Evolutionary conservation across 53 echinoderm and acorn worm genomes (phyloP), one percentile per base, ranked within the genome.

Genomic region (Actinopyga echinites): DNA sequence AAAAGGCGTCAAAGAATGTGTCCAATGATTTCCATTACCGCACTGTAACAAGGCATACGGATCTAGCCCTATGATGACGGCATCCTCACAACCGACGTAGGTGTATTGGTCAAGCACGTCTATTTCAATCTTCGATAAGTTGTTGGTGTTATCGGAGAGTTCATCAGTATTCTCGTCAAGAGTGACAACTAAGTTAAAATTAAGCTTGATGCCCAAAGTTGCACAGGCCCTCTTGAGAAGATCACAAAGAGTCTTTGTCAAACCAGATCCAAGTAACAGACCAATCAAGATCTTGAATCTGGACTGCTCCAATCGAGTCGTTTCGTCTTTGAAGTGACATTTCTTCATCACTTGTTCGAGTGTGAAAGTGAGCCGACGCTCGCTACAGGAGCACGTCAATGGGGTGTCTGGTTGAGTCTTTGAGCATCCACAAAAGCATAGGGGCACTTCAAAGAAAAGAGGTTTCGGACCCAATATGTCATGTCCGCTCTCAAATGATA

Each of bases 391-490:
- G 25, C 69, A 69, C 42, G n/a, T 37, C 15, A 69, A 6, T 43
- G 44, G n/a, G 13, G 23, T 22, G 38, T 69, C 11, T 25, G n/a
- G 15, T 1, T 6, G 20, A 12, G 2, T 8, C 28, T 69, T 69
- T 8, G 69, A 2, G 7, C 44, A 33, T 21, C 26, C 24, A 44
- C 69, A 44, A 23, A 22, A 42, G 9, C 69, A 69, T 11, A 23
- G 25, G 1, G 69, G 69, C 22, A 69, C 43, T 13, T 45, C 69
- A 43, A 69, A 69, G 42, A 69, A 23, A 22, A 69, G 69, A 8
- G 69, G 69, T 69, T 69, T 69, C n/a, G 69, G 69, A 69, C 69
- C 69, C 40, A 25, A 6, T 22, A 69, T 40, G 44, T 42, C 69
- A 69, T 69, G 40, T 8, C 69, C 69, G 40, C 69, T 42, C 21